Evolutionary conservation across 2,888 invertebrate species (phyloP).

Genomic region (Asteroscopus sphinx): DNA sequence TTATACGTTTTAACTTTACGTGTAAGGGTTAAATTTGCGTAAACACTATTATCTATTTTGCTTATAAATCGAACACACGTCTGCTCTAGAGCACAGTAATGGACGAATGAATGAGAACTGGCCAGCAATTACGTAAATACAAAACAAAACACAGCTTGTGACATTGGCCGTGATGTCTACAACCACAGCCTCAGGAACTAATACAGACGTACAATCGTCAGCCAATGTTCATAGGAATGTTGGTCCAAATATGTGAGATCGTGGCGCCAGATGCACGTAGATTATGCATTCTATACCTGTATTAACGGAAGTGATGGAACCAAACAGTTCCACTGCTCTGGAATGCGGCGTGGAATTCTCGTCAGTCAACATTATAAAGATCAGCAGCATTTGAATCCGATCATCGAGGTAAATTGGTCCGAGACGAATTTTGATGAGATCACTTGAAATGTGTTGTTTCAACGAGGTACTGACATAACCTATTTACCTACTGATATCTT

Average conservation of each 20-base stretch:
- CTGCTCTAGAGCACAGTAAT: too few species aligned
- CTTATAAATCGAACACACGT: too few species aligned
- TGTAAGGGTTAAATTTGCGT: too few species aligned
- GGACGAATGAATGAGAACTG: too few species aligned
- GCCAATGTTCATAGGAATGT: conserved; percentile 35
- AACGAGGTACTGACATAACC: too few species aligned
- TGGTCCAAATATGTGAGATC: conserved; percentile 41
- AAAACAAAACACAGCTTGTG: conserved; percentile 14
- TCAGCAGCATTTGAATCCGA: conserved; percentile 25
- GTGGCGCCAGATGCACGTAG: conserved; percentile 40
- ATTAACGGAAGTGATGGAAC: conserved; percentile 45
- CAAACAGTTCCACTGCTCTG: conserved; percentile 51
- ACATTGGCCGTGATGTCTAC: conserved; percentile 33
- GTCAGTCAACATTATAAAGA: conserved; percentile 33
- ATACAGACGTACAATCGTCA: conserved; percentile 20
- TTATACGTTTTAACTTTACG: too few species aligned
- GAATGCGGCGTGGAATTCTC: conserved; percentile 48
- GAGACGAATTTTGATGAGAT: conserved; percentile 12
- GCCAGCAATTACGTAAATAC: neutral
- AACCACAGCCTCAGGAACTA: conserved; percentile 37
- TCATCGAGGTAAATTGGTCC: conserved; percentile 14
- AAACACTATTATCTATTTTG: too few species aligned
- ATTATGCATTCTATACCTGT: conserved; percentile 42
- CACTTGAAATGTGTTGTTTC: neutral
- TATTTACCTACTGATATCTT: neutral